These are phyloP conservation scores for Tetramorium simillimum DNA, from an alignment of 1,140 invertebrate species.

Conservation along the genomic window DNA sequence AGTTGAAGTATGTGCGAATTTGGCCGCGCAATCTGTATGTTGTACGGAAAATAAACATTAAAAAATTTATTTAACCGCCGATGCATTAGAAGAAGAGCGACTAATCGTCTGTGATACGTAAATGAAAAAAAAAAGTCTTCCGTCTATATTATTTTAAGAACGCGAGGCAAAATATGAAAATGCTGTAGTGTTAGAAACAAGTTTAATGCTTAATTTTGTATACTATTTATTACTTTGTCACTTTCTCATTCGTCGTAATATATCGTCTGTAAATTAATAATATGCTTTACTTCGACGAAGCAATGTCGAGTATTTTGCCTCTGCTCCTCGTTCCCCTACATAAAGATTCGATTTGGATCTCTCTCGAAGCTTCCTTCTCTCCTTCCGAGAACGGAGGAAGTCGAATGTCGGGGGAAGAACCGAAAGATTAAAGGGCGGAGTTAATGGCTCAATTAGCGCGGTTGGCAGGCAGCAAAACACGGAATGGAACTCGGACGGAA, in stretches of 20 bases:
- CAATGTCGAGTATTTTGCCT: conserved; percentile 11
- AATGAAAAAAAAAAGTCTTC: background rate
- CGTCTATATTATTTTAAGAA: background rate
- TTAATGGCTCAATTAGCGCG: conserved; percentile 75
- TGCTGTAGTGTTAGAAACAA: background rate
- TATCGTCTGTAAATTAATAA: background rate
- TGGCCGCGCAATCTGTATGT: background rate
- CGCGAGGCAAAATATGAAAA: background rate
- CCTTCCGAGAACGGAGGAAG: conserved; percentile 69
- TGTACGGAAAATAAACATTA: conserved; percentile 14
- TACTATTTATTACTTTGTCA: background rate
- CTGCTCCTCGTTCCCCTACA: background rate
- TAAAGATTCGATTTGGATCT: conserved; percentile 45
- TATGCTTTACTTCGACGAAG: background rate
- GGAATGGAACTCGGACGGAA: conserved; percentile 48
- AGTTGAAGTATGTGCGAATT: conserved; percentile 54
- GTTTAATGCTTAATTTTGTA: background rate
- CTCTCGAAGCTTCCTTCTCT: conserved; percentile 42
- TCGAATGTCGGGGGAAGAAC: conserved; percentile 59
- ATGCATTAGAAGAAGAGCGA: background rate
- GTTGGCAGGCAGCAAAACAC: conserved; percentile 52
- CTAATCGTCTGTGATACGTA: background rate
- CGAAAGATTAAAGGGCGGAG: conserved; percentile 70
- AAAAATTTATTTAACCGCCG: background rate
- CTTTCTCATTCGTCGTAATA: background rate